A percentile compares a stretch with the other conserved stretches of the same genome.
These are phyloP conservation scores for Chloroceryle amazona DNA, from an alignment of 2,797 vertebrate species.

Conservation along the genomic window DNA sequence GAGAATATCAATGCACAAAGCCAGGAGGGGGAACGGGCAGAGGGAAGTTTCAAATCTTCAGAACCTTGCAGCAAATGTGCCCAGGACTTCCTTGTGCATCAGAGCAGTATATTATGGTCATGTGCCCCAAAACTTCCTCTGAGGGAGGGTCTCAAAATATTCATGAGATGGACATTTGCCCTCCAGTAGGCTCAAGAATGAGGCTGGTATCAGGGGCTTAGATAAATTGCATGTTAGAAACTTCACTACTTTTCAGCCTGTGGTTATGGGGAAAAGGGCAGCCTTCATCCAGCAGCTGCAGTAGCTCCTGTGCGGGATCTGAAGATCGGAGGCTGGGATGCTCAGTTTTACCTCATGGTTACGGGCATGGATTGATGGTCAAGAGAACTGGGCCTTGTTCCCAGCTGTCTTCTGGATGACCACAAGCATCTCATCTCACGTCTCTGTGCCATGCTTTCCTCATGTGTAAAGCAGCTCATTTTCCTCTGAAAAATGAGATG, in stretches of 20 bases:
- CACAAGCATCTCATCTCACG: background rate
- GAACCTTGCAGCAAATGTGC: background rate
- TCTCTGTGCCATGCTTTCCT: background rate
- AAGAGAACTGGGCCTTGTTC: background rate
- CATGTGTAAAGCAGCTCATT: accelerated
- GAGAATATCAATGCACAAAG: slow-evolving; percentile 60
- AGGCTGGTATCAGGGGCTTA: background rate
- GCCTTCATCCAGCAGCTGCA: background rate
- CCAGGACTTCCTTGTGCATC: background rate
- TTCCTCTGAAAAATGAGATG: background rate
- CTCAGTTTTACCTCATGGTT: background rate
- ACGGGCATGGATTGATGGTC: background rate
- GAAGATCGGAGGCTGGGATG: background rate
- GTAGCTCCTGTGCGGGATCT: background rate
- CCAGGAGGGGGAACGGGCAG: background rate
- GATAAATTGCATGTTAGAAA: background rate
- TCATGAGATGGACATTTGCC: background rate
- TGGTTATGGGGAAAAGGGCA: accelerated
- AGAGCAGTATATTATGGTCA: background rate
- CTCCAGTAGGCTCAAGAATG: background rate
- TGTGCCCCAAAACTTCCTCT: background rate
- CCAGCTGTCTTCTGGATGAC: background rate
- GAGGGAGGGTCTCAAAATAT: background rate
- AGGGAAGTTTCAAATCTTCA: background rate
- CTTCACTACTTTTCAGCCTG: background rate